These are phyloP conservation scores for Muraenolepis orangiensis DNA, from an alignment of 2,797 vertebrate species.

Conservation along the genomic window DNA sequence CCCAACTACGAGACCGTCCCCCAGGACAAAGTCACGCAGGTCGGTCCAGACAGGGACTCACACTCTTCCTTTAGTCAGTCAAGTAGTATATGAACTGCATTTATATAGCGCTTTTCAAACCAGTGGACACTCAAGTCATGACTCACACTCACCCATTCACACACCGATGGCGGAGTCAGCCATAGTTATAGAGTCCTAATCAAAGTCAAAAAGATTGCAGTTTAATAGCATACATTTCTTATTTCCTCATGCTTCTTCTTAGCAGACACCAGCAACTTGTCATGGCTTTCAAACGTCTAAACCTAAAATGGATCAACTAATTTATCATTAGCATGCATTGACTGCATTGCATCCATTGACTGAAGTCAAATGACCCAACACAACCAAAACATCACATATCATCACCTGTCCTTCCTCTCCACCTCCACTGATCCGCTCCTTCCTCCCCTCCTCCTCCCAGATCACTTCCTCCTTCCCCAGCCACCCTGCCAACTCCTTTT, in stretches of 20 bases:
- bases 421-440: neutral
- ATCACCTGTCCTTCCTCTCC: neutral
- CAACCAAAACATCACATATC: neutral
- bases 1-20: slow-evolving; percentile 97
- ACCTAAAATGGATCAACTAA: neutral
- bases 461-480: slow-evolving; percentile 91
- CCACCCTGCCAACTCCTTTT: slow-evolving; percentile 97
- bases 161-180: too few relatives aligned
- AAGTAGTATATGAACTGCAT: too few relatives aligned
- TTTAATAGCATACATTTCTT: neutral
- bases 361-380: neutral
- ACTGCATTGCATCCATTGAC: neutral
- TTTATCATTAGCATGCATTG: neutral
- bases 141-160: too few relatives aligned
- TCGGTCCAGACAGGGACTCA: slow-evolving; percentile 43
- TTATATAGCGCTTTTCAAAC: too few relatives aligned
- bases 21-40: slow-evolving; percentile 89
- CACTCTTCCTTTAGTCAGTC: neutral
- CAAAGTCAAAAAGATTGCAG: too few relatives aligned
- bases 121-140: too few relatives aligned
- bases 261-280: neutral
- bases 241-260: neutral
- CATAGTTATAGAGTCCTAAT: too few relatives aligned
- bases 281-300: neutral
- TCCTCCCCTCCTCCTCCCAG: slow-evolving; percentile 66